Percentiles rank a stretch among this genome's conserved stretches.
These are phyloP conservation scores for Geotrypetes seraphini DNA, from an alignment of 2,797 vertebrate genomes.

Conservation along the genomic window DNA sequence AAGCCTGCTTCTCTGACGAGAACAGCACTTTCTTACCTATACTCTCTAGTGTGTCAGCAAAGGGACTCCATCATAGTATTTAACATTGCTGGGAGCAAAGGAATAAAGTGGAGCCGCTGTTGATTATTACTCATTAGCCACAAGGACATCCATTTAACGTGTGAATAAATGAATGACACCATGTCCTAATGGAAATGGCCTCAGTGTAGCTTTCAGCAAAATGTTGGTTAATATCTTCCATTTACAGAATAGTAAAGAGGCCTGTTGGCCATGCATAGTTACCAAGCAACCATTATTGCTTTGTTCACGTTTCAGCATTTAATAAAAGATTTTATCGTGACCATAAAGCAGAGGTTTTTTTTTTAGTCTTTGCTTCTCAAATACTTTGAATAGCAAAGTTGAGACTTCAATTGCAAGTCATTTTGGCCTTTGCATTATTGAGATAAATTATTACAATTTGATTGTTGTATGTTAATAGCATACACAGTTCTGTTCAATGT, in stretches of 20 bases:
- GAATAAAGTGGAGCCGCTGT: conserved; percentile 72
- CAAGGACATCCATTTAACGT: conserved; percentile 79
- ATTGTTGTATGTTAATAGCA: no score
- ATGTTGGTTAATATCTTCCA: conserved; percentile 75
- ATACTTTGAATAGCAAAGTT: no score
- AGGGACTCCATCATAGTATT: conserved; percentile 53
- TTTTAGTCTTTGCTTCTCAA: no score
- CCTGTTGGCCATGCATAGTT: conserved; percentile 66
- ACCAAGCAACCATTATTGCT: conserved; percentile 62
- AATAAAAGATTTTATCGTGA: conserved; percentile 59
- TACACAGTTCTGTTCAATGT: no score
- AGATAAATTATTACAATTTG: no score
- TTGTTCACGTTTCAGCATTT: conserved; percentile 67
- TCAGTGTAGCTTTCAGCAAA: conserved; percentile 67
- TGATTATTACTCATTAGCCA: conserved; percentile 85
- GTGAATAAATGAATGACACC: conserved; percentile 67
- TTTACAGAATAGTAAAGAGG: conserved; percentile 68
- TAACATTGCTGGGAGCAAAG: conserved; percentile 63
- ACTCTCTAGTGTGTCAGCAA: conserved; percentile 49
- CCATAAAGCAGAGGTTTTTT: no score
- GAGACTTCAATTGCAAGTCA: no score
- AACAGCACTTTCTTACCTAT: conserved; percentile 46
- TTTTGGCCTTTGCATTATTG: no score
- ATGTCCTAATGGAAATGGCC: conserved; percentile 65
- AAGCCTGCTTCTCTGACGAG: conserved; percentile 1